Percentiles rank a stretch among this genome's conserved stretches.
Evolutionary conservation across 1,140 invertebrate genomes (phyloP).

Genomic region (Zaprionus davidi): DNA sequence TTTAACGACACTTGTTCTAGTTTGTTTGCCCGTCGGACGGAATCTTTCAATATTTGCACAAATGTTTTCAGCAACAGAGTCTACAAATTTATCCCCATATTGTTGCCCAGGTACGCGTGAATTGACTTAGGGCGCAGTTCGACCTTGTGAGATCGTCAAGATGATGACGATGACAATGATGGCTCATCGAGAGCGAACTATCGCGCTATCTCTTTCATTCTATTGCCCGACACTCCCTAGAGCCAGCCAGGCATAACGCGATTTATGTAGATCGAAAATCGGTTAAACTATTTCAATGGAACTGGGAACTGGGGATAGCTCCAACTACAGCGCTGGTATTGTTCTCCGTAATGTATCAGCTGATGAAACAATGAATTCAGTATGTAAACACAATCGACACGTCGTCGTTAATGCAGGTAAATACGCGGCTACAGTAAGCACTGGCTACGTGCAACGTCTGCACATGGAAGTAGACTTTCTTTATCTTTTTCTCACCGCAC

Average conservation of each 20-base stretch:
- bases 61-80: slow-evolving; percentile 33
- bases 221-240: slow-evolving; percentile 49
- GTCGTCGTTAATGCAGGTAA: slow-evolving; percentile 54
- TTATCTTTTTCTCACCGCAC: too few species aligned
- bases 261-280: slow-evolving; percentile 75
- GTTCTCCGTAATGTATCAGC: slow-evolving; percentile 52
- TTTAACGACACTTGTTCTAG: slow-evolving; percentile 59
- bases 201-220: not conserved
- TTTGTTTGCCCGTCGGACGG: slow-evolving; percentile 21
- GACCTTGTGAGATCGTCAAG: slow-evolving; percentile 31
- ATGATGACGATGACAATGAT: slow-evolving; percentile 17
- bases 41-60: slow-evolving; percentile 59
- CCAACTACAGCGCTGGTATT: slow-evolving; percentile 17
- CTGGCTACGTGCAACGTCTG: not conserved
- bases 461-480: not conserved
- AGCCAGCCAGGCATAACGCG: slow-evolving; percentile 55
- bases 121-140: slow-evolving; percentile 36
- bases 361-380: slow-evolving; percentile 39
- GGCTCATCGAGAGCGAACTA: not conserved
- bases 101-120: slow-evolving; percentile 5
- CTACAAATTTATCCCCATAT: not conserved
- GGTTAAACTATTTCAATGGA: slow-evolving; percentile 40
- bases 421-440: slow-evolving; percentile 35
- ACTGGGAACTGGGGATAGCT: not conserved
- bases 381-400: slow-evolving; percentile 54